These are phyloP conservation scores for Jaculus jaculus DNA, from an alignment of 2,113 vertebrate genomes.

Conservation along the genomic window DNA sequence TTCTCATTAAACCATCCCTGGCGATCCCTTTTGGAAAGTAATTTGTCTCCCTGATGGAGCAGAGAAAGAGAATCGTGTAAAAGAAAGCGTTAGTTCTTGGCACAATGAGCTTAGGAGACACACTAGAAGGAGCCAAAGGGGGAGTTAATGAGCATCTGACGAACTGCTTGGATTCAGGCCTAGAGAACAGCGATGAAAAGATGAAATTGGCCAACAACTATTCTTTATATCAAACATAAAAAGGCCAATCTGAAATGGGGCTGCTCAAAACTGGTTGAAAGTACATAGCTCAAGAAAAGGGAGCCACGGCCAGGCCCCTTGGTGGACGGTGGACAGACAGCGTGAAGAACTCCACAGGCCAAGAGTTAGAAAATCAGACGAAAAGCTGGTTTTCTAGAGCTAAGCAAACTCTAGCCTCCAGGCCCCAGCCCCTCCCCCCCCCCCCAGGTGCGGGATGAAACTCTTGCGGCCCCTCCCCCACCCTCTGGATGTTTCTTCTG, in stretches of 20 bases:
- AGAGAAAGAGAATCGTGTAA: constrained; percentile 92
- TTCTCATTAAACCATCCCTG: constrained; percentile 99
- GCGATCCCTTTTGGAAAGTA: constrained; percentile 92
- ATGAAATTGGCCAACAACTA: constrained; percentile 90
- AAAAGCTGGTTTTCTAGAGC: neutral
- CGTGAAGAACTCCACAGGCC: constrained; percentile 78
- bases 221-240: constrained; percentile 93
- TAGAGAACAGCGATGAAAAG: constrained; percentile 92
- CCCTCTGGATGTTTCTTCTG: constrained; percentile 8
- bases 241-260: constrained; percentile 91
- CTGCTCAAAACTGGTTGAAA: constrained; percentile 89
- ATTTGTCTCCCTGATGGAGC: constrained; percentile 93
- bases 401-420: neutral
- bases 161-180: constrained; percentile 92
- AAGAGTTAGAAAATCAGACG: neutral
- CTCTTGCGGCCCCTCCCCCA: neutral
- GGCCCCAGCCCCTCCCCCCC: neutral
- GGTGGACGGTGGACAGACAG: constrained; percentile 79
- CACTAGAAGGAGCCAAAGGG: constrained; percentile 93
- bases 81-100: constrained; percentile 92
- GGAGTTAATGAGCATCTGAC: constrained; percentile 98
- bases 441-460: constrained; percentile 10
- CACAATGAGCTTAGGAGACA: constrained; percentile 94
- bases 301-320: constrained; percentile 77
- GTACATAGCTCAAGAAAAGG: constrained; percentile 84